Evolutionary conservation across 53 echinoderm and acorn worm species (phyloP), one percentile per base, ranked within the genome.

Genomic region (Apostichopus leukothele): DNA sequence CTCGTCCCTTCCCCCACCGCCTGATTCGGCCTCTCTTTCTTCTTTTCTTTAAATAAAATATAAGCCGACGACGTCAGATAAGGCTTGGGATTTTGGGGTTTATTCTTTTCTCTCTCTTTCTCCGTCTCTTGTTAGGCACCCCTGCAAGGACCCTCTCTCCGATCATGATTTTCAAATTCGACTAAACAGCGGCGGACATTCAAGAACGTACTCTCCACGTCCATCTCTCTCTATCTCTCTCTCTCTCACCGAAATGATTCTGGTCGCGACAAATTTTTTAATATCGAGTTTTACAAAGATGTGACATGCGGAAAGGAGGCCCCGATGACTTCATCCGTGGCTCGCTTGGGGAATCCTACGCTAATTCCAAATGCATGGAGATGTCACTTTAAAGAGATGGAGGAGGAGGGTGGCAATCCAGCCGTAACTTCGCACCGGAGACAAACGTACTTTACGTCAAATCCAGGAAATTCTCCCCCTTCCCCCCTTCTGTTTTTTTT

Each of bases 311-410:
- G 52, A 59, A 81, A 81, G 23, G 54, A 81, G 81, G 81, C 81
- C 81, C 81, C 81, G 22, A 81, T 81, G 81, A 81, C 81, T 81
- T 51, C 22, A 59, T 54, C 81, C 22, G 81, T 16, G 59, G 81
- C n/a, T 81, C 81, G 23, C 81, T 55, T 16, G 81, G 81, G 81
- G 81, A 81, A 81, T 81, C 81, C 7, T 39, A 1, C 53, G 81
- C 59, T 81, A 81, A 81, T 81, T 81, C 81, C 22, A 55, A 81
- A 81, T 81, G 54, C 81, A 81, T 81, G 55, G 81, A 81, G 19
- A 81, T 81, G 81, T 81, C 81, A 81, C 54, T 53, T 81, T 81
- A 81, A 81, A 53, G 59, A 81, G 59, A 59, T 54, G 81, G 54
- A 20, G 81, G 19, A 51, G 39, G 19, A 51, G 39, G 39, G 39